phyloP scores from a whole-genome alignment of 2,888 invertebrate genomes.

The Rhagium mordax region DNA sequence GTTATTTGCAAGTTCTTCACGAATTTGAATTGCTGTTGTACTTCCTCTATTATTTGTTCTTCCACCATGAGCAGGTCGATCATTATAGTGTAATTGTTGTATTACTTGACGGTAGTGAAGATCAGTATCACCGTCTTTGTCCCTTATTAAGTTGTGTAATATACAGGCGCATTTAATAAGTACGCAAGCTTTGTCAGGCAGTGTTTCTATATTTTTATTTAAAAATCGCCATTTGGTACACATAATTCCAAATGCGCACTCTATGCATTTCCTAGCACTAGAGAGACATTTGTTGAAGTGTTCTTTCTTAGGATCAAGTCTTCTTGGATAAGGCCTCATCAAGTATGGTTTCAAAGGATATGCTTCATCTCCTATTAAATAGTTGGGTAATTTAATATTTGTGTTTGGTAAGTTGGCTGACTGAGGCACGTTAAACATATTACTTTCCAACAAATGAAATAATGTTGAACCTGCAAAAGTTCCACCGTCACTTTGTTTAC shows the following conservation, averaged over 20 bases:
- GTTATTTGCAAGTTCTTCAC: too few relatives aligned
- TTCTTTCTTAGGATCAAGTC: not conserved
- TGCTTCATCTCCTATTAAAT: not conserved
- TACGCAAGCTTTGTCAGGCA: not conserved
- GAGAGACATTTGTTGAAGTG: not conserved
- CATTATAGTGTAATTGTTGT: too few relatives aligned
- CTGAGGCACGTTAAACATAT: not conserved
- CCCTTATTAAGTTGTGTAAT: not conserved
- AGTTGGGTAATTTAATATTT: not conserved
- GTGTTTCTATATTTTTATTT: not conserved
- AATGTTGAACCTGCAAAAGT: slow-evolving; percentile 36
- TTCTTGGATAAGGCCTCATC: not conserved
- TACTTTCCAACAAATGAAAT: not conserved
- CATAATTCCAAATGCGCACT: not conserved
- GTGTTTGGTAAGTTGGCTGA: not conserved
- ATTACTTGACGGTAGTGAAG: too few relatives aligned
- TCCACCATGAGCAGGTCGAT: too few relatives aligned
- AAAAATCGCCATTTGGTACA: slow-evolving; percentile 1
- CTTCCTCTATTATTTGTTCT: too few relatives aligned
- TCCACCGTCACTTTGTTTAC: slow-evolving; percentile 45
- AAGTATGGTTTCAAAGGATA: not conserved
- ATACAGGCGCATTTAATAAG: not conserved
- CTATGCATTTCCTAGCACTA: not conserved
- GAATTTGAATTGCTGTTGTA: too few relatives aligned
- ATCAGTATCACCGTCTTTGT: not conserved